Conservation (phyloP, 2,888 invertebrate species). For the Drosophila putrida region DNA sequence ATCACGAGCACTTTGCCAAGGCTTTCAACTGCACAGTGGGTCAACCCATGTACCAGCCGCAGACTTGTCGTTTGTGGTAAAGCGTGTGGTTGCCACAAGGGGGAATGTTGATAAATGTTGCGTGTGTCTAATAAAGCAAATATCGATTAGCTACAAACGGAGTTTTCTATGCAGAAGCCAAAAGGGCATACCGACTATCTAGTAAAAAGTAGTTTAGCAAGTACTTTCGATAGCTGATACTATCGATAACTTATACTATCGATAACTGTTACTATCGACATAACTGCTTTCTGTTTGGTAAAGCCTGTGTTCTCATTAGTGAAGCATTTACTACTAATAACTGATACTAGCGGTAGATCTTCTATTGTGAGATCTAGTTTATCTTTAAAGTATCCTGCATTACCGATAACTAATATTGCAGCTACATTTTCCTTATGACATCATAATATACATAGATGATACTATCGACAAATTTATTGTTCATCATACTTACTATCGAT, state of each 20-base stretch:
- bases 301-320: neutral
- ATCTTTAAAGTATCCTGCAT: neutral
- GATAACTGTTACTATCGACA: neutral
- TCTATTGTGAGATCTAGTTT: no score
- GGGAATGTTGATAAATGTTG: slow-evolving; percentile 19
- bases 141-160: slow-evolving; percentile 43
- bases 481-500: neutral
- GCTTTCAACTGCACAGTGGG: slow-evolving; percentile 66
- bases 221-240: neutral
- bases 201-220: neutral
- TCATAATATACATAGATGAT: neutral
- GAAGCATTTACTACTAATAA: neutral
- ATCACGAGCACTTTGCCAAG: slow-evolving; percentile 68
- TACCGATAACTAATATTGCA: neutral
- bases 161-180: neutral
- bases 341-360: neutral
- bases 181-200: slow-evolving; percentile 4
- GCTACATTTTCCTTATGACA: neutral
- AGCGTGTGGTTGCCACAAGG: neutral
- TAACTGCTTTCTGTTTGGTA: no score
- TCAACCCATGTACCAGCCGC: slow-evolving; percentile 60
- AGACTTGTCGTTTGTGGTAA: slow-evolving; percentile 74
- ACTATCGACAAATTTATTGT: neutral
- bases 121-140: slow-evolving; percentile 30
- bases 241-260: neutral